phyloP scores from a whole-genome alignment of 2,797 vertebrate genomes.

The Poecilia gillii region DNA sequence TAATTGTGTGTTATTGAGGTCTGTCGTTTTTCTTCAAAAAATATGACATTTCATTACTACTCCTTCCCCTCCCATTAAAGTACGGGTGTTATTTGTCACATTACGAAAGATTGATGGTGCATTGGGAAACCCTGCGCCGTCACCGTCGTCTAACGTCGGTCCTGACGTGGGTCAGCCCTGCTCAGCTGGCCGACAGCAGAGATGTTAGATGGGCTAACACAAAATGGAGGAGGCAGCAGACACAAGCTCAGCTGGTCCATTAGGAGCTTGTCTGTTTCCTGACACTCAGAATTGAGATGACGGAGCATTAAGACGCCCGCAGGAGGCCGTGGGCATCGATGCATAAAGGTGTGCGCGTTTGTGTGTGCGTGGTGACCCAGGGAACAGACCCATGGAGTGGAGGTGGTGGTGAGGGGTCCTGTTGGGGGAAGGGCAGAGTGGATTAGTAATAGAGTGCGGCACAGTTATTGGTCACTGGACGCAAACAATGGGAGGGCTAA shows the following conservation, averaged over 20 bases:
- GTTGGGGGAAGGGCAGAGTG: slow-evolving; percentile 69
- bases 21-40: slow-evolving; percentile 25
- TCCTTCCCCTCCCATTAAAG: slow-evolving; percentile 10
- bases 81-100: slow-evolving; percentile 7
- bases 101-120: slow-evolving; percentile 37
- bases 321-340: slow-evolving; percentile 69
- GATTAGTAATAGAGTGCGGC: slow-evolving; percentile 78
- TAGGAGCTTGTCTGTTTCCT: slow-evolving; percentile 76
- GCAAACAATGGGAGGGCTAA: slow-evolving; percentile 82
- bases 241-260: slow-evolving; percentile 82
- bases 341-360: slow-evolving; percentile 59
- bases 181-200: slow-evolving; percentile 76
- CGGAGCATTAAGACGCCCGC: slow-evolving; percentile 77
- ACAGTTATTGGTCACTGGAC: slow-evolving; percentile 83
- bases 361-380: slow-evolving; percentile 64
- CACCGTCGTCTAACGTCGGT: slow-evolving; percentile 27
- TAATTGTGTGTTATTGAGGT: slow-evolving; percentile 64
- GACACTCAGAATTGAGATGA: slow-evolving; percentile 80
- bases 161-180: slow-evolving; percentile 38
- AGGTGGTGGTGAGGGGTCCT: slow-evolving; percentile 69
- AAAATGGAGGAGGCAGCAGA: slow-evolving; percentile 80
- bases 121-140: slow-evolving; percentile 3
- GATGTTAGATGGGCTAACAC: slow-evolving; percentile 68
- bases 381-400: slow-evolving; percentile 69
- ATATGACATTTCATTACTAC: slow-evolving; percentile 37